Conservation (phyloP, 2,797 vertebrate genomes). For the Calcarius lapponicus region DNA sequence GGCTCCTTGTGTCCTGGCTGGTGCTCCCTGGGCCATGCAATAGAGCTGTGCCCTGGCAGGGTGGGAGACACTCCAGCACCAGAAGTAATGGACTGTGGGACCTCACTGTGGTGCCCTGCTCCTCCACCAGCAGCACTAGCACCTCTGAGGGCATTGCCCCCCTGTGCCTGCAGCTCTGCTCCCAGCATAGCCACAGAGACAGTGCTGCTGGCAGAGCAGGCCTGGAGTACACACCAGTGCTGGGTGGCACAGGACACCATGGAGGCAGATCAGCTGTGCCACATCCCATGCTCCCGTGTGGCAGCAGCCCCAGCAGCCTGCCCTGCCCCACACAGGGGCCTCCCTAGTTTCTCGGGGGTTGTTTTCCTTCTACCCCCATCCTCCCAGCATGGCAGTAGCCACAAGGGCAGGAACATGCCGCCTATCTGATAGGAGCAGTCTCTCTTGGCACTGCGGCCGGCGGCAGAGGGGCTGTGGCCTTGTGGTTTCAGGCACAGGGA, state of each 20-base stretch:
- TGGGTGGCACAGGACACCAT: rapidly evolving
- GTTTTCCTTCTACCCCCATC: conserved; percentile 54
- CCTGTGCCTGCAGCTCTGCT: background rate
- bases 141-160: background rate
- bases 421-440: conserved; percentile 69
- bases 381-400: conserved; percentile 1
- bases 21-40: rapidly evolving
- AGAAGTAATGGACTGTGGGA: rapidly evolving
- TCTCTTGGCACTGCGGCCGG: conserved; percentile 9
- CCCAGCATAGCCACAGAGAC: rapidly evolving
- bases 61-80: background rate
- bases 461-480: background rate
- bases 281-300: rapidly evolving
- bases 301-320: background rate
- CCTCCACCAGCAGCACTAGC: background rate
- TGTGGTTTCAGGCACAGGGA: conserved; percentile 68
- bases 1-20: background rate
- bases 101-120: background rate
- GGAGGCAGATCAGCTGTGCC: background rate
- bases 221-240: rapidly evolving
- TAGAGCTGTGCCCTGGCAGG: background rate
- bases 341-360: background rate
- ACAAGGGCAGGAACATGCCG: conserved; percentile 41
- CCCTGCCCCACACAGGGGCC: background rate
- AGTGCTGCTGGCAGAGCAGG: rapidly evolving